Evolutionary conservation across 2,797 vertebrate genomes (phyloP).

Genomic region (Sparidentex hasta): DNA sequence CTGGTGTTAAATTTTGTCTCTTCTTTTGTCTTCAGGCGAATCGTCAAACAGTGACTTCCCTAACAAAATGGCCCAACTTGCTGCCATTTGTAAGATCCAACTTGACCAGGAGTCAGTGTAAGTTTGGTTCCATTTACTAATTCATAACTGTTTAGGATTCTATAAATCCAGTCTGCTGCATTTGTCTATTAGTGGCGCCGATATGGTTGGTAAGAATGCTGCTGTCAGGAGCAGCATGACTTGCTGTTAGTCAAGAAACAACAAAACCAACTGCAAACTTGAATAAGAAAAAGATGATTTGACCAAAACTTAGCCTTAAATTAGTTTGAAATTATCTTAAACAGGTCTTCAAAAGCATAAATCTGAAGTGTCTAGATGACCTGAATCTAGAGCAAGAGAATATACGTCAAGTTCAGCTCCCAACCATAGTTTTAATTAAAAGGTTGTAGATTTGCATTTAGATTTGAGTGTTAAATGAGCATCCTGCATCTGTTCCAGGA

Average conservation of each 20-base stretch:
- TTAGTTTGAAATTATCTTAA: no score
- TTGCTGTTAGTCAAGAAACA: no score
- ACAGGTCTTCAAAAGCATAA: no score
- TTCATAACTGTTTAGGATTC: neutral
- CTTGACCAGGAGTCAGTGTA: slow-evolving; percentile 91
- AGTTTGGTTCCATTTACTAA: slow-evolving; percentile 45
- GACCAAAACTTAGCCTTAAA: no score
- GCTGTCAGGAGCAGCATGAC: neutral
- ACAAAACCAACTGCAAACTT: no score
- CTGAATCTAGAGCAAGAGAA: neutral
- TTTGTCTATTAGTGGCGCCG: neutral
- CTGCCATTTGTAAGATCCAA: slow-evolving; percentile 90
- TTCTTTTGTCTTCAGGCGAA: slow-evolving; percentile 56
- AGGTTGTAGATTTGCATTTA: neutral
- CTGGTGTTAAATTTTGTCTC: neutral
- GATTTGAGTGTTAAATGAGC: slow-evolving; percentile 5
- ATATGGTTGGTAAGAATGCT: neutral
- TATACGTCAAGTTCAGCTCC: no score
- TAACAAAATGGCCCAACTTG: slow-evolving; percentile 91
- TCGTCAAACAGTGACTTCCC: slow-evolving; percentile 61
- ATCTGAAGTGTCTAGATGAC: no score
- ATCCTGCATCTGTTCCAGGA: slow-evolving; percentile 77
- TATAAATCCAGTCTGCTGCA: neutral
- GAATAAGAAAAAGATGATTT: no score
- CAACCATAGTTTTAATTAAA: neutral